These are phyloP conservation scores for Galemys pyrenaicus DNA, from an alignment of 2,113 vertebrate species.

Conservation along the genomic window DNA sequence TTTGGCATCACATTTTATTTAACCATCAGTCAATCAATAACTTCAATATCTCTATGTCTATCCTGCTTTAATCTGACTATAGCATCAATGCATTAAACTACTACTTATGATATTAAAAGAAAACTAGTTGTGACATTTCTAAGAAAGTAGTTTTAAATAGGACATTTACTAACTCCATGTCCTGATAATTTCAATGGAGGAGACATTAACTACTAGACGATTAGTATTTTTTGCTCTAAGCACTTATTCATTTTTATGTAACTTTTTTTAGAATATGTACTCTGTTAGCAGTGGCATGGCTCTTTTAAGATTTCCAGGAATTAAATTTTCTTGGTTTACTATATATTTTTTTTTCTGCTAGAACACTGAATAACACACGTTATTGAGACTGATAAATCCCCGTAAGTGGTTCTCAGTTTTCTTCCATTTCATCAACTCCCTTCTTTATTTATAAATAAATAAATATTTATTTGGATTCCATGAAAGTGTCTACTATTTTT, in stretches of 20 bases:
- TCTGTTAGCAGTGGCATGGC: not conserved
- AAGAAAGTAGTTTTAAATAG: slow-evolving; percentile 3
- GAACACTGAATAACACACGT: not conserved
- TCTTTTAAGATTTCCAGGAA: not conserved
- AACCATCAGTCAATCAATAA: slow-evolving; percentile 11
- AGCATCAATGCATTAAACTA: slow-evolving; percentile 1
- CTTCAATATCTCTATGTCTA: not conserved
- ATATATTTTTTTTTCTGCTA: not conserved
- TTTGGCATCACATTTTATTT: slow-evolving; percentile 31
- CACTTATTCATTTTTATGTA: not conserved
- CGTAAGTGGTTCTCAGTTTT: not conserved
- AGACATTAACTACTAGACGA: not conserved
- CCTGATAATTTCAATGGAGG: not conserved
- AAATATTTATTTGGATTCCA: not conserved
- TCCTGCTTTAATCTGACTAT: not conserved
- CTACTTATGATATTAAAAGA: not conserved
- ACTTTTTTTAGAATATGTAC: slow-evolving; percentile 1
- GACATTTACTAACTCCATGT: not conserved
- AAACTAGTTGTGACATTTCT: not conserved
- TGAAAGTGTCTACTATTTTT: slow-evolving; percentile 22
- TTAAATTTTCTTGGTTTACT: not conserved
- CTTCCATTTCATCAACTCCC: not conserved
- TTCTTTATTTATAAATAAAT: slow-evolving; percentile 6
- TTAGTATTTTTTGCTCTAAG: slow-evolving; percentile 29
- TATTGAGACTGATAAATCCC: not conserved